Base-by-base conservation (phyloP, 2,888 invertebrate species). In the Tinea trinotella region DNA sequence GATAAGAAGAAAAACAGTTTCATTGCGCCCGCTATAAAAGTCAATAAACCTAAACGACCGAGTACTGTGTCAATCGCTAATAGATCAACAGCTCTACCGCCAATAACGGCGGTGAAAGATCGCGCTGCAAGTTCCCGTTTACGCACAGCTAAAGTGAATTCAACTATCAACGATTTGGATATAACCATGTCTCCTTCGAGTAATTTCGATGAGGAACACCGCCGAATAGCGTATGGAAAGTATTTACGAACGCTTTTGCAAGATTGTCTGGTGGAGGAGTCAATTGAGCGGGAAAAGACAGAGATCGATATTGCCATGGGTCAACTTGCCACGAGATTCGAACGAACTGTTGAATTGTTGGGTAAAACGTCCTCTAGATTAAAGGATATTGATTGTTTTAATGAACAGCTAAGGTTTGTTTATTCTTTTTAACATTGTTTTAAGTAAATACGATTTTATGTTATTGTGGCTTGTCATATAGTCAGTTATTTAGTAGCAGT, bases 321-420 rank as follows among this genome's bases (percentile, higher is more conserved):
- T 0, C 72, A 75, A 40, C 55, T 88, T 9, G 78, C 80, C 0
- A 78, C 82, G 36, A 69, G 86, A 12, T 81, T 88, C 46, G 73
- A 80, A 58, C 72, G 81, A 55, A 84, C 84, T 0, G 70, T 78
- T 57, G 70, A 78, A 15, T 69, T 83, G 53, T 61, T 87, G 3
- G 80, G 87, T 50, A 80, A 80, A 61, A 85, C 87, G 0, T 83
- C 76, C 58, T 65, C 70, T 30, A 65, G 84, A 12, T 56, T 87
- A 48, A 86, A 83, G 56, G 81, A 85, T 55, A 79, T 88, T 34
- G 76, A 74, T 1, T 86, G 86, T 70, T 70, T 77, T 40, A 75
- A 73, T 0, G 87, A 87, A 60, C 81, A 84, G 56, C 75, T 84
- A 55, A 72, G 84, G 87, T 82, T 52, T 55, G 69, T 65, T 35